A percentile compares a stretch with the other conserved stretches of the same genome.
Evolutionary conservation across 2,113 vertebrate genomes (phyloP).

Genomic region (Scomber japonicus): DNA sequence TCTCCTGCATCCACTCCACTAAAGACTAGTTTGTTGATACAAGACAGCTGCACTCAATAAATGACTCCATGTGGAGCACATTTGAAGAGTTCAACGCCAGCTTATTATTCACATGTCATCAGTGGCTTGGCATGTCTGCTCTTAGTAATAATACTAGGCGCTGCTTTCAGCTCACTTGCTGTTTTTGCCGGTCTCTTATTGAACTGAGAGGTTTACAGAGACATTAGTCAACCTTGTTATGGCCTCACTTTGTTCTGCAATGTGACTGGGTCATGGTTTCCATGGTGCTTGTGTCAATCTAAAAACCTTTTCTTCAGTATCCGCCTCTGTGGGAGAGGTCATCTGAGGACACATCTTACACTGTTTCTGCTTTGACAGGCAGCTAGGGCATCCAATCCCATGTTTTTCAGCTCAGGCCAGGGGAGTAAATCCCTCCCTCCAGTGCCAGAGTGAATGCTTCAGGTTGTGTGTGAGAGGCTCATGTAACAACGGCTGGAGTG

Average conservation of each 20-base stretch:
- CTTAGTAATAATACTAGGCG: conserved; percentile 56
- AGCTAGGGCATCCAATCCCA: conserved; percentile 56
- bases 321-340: conserved; percentile 62
- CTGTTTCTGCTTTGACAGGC: conserved; percentile 60
- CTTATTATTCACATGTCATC: conserved; percentile 81
- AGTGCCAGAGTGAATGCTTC: conserved; percentile 51
- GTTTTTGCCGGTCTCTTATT: conserved; percentile 38
- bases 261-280: conserved; percentile 63
- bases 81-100: conserved; percentile 57
- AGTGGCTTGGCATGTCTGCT: conserved; percentile 74
- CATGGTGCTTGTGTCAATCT: conserved; percentile 67
- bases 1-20: conserved; percentile 47
- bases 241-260: conserved; percentile 43
- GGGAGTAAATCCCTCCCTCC: conserved; percentile 37
- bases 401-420: neutral
- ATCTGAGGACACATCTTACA: conserved; percentile 70
- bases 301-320: conserved; percentile 39
- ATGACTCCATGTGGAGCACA: conserved; percentile 72
- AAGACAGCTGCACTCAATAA: conserved; percentile 79
- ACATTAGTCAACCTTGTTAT: conserved; percentile 54
- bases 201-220: conserved; percentile 44
- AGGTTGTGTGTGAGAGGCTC: conserved; percentile 66
- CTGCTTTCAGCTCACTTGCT: conserved; percentile 54
- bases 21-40: conserved; percentile 73
- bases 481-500: conserved; percentile 63